Evolutionary conservation across 2,888 invertebrate species (phyloP).

Genomic region (Diaprepes abbreviatus): DNA sequence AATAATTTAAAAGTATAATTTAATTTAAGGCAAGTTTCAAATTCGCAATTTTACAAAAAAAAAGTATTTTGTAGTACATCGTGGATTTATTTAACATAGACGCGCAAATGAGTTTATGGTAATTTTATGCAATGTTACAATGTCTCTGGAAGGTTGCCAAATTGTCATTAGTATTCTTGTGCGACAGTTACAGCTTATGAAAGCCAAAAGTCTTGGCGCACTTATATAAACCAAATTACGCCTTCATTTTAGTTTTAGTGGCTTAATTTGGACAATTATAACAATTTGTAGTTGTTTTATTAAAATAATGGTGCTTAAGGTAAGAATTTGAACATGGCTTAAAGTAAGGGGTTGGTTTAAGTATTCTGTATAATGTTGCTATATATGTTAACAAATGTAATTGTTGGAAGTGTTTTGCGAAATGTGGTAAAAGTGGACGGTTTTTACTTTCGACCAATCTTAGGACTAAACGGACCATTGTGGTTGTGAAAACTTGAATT

Average conservation of each 20-base stretch:
- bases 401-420: too few species aligned
- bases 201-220: slow-evolving; percentile 30
- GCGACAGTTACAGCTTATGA: slow-evolving; percentile 24
- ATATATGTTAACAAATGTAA: too few species aligned
- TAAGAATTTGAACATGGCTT: too few species aligned
- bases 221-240: slow-evolving; percentile 37
- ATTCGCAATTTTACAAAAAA: neutral
- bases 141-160: slow-evolving; percentile 40
- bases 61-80: neutral
- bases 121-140: slow-evolving; percentile 23
- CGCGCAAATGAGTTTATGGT: slow-evolving; percentile 20
- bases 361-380: too few species aligned
- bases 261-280: slow-evolving; percentile 7
- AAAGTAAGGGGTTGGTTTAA: too few species aligned
- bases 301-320: slow-evolving; percentile 27
- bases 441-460: too few species aligned
- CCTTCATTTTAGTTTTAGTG: slow-evolving; percentile 8
- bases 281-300: slow-evolving; percentile 7
- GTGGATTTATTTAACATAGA: neutral
- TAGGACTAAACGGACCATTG: too few species aligned
- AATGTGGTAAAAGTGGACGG: too few species aligned
- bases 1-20: neutral
- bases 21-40: neutral
- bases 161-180: slow-evolving; percentile 41
- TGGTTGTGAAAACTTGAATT: too few species aligned